phyloP scores from a whole-genome alignment of 2,888 invertebrate species.

The Augiades crinisus region DNA sequence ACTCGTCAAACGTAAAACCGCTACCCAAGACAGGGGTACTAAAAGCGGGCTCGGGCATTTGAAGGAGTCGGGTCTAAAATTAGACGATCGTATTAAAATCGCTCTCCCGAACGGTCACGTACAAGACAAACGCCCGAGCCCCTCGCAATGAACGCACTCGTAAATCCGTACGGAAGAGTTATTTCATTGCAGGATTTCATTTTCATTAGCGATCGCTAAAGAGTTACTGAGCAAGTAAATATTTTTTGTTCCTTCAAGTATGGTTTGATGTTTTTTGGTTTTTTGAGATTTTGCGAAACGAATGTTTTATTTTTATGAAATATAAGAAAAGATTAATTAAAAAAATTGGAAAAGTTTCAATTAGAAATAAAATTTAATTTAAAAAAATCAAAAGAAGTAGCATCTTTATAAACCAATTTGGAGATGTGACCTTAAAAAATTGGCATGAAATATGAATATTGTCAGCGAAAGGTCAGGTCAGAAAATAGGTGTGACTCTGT shows the following conservation, averaged over 20 bases:
- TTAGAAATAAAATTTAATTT: too few species aligned
- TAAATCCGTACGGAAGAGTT: slow-evolving; percentile 14
- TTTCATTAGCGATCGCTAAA: background rate
- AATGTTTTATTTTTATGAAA: too few species aligned
- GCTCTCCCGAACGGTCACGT: slow-evolving; percentile 15
- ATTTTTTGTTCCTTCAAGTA: background rate
- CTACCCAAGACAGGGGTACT: background rate
- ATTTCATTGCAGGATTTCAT: slow-evolving; percentile 9
- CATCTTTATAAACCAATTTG: background rate
- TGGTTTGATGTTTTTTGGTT: too few species aligned
- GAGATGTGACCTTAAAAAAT: slow-evolving; percentile 7
- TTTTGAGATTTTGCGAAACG: too few species aligned
- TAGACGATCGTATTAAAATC: slow-evolving; percentile 16
- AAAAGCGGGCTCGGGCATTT: slow-evolving; percentile 5
- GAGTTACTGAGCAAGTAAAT: background rate
- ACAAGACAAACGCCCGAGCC: slow-evolving; percentile 11
- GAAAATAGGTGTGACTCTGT: background rate
- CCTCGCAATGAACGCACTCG: slow-evolving; percentile 5
- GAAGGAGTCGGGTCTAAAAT: slow-evolving; percentile 15
- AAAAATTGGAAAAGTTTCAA: too few species aligned
- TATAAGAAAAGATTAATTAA: too few species aligned
- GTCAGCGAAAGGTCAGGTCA: background rate
- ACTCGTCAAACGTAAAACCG: background rate
- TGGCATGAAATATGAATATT: slow-evolving; percentile 7
- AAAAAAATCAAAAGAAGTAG: too few species aligned